Percentiles rank a stretch among this genome's conserved stretches.
Evolutionary conservation across 2,888 invertebrate genomes (phyloP).

Genomic region (Lasioglossum vierecki): DNA sequence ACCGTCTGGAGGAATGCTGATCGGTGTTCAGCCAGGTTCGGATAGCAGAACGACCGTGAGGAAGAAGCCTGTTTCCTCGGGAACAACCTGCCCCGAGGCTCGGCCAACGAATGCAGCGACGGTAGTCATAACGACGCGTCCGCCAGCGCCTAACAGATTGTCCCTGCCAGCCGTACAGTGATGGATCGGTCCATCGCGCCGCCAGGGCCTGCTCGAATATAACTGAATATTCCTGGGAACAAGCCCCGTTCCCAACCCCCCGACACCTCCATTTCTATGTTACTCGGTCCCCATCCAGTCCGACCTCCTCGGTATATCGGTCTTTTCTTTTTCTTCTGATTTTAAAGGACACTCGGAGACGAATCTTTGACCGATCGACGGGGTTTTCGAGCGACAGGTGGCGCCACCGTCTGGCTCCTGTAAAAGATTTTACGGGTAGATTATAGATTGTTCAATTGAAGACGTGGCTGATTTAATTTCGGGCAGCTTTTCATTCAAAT

Average conservation of each 20-base stretch:
- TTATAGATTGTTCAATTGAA: neutral
- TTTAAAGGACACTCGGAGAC: neutral
- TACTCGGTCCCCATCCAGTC: neutral
- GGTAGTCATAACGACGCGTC: slow-evolving; percentile 65
- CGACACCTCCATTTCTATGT: slow-evolving; percentile 16
- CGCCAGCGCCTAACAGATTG: slow-evolving; percentile 61
- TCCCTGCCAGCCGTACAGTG: slow-evolving; percentile 69
- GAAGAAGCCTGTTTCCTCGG: neutral
- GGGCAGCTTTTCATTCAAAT: rapidly evolving
- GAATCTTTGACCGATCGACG: neutral
- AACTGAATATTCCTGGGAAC: slow-evolving; percentile 33
- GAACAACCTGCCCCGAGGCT: slow-evolving; percentile 17
- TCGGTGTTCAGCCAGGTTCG: neutral
- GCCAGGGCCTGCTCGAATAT: slow-evolving; percentile 16
- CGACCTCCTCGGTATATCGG: neutral
- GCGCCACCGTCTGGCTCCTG: neutral
- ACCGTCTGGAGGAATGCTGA: neutral
- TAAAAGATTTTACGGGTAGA: neutral
- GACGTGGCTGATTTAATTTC: rapidly evolving
- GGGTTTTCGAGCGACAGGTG: neutral
- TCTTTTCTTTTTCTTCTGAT: neutral
- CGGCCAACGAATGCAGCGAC: slow-evolving; percentile 35
- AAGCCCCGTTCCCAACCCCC: neutral
- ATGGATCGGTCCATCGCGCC: slow-evolving; percentile 67
- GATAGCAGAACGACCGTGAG: neutral